A percentile compares a stretch with the other conserved stretches of the same genome.
Evolutionary conservation across 2,113 vertebrate species (phyloP).

Genomic region (Varanus komodoensis): DNA sequence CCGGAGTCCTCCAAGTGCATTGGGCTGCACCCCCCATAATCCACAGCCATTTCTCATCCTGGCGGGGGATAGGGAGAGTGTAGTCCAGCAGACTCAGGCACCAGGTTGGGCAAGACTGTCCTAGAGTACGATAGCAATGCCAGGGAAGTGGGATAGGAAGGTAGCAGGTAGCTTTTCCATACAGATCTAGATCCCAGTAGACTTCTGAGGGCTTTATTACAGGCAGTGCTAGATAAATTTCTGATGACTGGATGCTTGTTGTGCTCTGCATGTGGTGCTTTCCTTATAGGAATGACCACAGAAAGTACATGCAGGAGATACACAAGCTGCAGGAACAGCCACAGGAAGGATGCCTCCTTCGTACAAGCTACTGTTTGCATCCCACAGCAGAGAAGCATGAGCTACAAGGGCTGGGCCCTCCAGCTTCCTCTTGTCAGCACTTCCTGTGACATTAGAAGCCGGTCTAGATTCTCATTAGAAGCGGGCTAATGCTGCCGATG

Average conservation of each 20-base stretch:
- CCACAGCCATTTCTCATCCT: no score
- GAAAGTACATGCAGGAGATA: neutral
- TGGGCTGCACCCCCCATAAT: neutral
- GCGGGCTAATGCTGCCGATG: neutral
- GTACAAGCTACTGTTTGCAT: neutral
- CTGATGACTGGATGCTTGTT: neutral
- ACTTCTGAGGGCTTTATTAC: neutral
- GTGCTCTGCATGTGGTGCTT: neutral
- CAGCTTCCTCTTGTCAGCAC: neutral
- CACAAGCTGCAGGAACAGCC: neutral
- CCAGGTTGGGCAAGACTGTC: neutral
- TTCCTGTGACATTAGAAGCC: neutral
- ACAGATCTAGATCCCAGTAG: neutral
- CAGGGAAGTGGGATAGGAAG: neutral
- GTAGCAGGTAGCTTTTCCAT: neutral
- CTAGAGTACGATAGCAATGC: neutral
- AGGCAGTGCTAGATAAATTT: neutral
- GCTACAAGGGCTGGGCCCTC: neutral
- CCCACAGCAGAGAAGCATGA: neutral
- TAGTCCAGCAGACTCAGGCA: neutral
- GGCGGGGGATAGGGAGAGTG: no score
- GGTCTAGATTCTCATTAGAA: neutral
- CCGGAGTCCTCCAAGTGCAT: neutral
- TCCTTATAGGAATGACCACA: neutral
- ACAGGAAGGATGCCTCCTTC: neutral